Base-by-base conservation (phyloP, 2,888 invertebrate species). In the Diadromus collaris region DNA sequence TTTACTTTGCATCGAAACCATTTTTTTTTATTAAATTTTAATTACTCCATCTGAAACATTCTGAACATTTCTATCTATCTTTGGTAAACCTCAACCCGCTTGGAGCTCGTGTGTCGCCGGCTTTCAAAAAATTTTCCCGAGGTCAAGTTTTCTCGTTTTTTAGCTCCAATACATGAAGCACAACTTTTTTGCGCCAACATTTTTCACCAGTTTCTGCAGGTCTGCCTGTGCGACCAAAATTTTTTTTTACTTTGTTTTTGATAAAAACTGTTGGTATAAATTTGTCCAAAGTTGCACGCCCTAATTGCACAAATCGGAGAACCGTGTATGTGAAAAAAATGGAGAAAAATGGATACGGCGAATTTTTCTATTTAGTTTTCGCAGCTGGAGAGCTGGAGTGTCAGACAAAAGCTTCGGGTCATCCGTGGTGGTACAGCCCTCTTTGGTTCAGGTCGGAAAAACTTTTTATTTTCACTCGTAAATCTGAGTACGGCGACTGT, bases 391-490 rank as follows among this genome's bases (percentile, higher is more conserved):
- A 29, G 16, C 24, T 54, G 5, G 27, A 16, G 27, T 54, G 27
- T 24, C 29, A 16, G 54, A 16, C 54, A 16, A 29, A 29, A 54
- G 54, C 27, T 54, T 24, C 29, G 24, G 29, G 24, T 38, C 29
- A 54, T 54, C 54, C 27, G 29, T 6, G 54, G 7, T 6, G 16
- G 54, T 54, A 27, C 29, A 29, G 6, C 27, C 16, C 54, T 29
- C 38, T 27, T 54, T 29, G 54, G 27, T 10, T 16, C 13, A 13
- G 27, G 54, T 54, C 27, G 29, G 16, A 54, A 54, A 54, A 27
- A 54, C 29, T 54, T 60, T 60, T 60, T 60, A 60, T 41, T 60
- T 38, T 54, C 6, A 21, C 21, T 60, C 38, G 60, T 60, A 60
- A 60, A 60, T 60, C 38, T 34, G 32, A 19, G 58, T 10, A 34